Evolutionary conservation across 2,113 vertebrate genomes (phyloP), one percentile per base, ranked within the genome.

Genomic region (Ciconia stormi): DNA sequence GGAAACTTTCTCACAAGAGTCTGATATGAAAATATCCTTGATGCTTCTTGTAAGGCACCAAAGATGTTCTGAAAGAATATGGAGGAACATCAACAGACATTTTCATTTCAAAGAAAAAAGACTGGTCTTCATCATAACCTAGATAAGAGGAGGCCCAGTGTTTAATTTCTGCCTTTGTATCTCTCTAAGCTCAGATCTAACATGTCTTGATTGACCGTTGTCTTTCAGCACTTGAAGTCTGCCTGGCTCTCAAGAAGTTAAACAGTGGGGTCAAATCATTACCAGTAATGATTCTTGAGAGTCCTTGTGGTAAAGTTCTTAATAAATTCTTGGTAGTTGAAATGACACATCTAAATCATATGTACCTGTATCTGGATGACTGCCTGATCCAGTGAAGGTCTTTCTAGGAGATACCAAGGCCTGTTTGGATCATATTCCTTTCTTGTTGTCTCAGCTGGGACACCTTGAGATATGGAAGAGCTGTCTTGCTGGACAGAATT

Each of bases 191-290:
- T 61, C 25, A 55, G 20, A 40, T 21, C 23, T 93, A 38, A 36
- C 0, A 0, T 81, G 44, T 53, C 36, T 80, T 0, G 0, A 32
- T 16, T 52, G 62, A 6, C 56, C 46, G 34, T 53, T 82, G 19
- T 50, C 29, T 81, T 84, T 66, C n/a, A 62, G 34, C 46, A 52
- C 42, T 82, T 84, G 9, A 11, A 53, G 11, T 61, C 21, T 87
- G 30, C 73, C 30, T 87, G n/a, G 10, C 13, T 71, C 17, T 79
- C 32, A 58, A 46, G 73, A 63, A 59, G 47, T 81, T 56, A 59
- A 61, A 38, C 5, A 49, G 3, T 32, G 32, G 16, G 20, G 5
- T 38, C 0, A 2, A 87, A 42, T 71, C 19, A 58, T 77, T 72
- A 63, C 27, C 25, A 19, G 46, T 70, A 78, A 69, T 70, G 42